Evolutionary conservation across 2,113 vertebrate genomes (phyloP).

Genomic region (Spea multiplicata): DNA sequence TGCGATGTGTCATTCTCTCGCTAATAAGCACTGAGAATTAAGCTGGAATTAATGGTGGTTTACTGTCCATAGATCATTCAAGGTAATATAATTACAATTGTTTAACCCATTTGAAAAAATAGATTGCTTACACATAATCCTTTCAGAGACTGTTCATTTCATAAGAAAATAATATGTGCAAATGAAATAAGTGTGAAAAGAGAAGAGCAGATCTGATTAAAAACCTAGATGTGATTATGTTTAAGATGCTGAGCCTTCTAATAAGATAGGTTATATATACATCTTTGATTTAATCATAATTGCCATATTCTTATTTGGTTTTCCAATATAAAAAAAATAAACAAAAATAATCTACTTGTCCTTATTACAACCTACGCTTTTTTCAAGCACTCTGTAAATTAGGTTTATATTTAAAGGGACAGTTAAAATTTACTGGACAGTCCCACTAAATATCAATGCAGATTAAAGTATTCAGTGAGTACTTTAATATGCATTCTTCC

Average conservation of each 20-base stretch:
- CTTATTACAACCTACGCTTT: too few relatives aligned
- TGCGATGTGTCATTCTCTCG: not conserved
- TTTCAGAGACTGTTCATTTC: slow-evolving; percentile 4
- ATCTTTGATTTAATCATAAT: not conserved
- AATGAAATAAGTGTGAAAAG: slow-evolving; percentile 8
- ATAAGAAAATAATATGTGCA: not conserved
- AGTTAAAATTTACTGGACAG: too few relatives aligned
- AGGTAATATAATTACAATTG: slow-evolving; percentile 1
- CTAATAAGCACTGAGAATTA: slow-evolving; percentile 12
- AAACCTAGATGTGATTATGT: slow-evolving; percentile 13
- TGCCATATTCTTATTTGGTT: too few relatives aligned
- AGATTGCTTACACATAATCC: not conserved
- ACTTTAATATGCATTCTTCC: too few relatives aligned
- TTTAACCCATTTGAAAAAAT: not conserved
- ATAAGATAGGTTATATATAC: not conserved
- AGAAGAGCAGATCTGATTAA: slow-evolving; percentile 14
- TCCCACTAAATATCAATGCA: too few relatives aligned
- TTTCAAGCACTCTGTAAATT: too few relatives aligned
- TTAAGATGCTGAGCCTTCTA: not conserved
- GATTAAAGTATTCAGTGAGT: too few relatives aligned
- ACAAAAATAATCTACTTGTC: too few relatives aligned
- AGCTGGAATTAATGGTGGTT: not conserved
- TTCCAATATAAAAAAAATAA: too few relatives aligned
- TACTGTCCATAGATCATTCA: slow-evolving; percentile 1
- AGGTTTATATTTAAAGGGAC: too few relatives aligned